Percentiles rank a stretch among this genome's conserved stretches.
Conservation (phyloP, 2,113 vertebrate species). For the Catharus fuscescens region DNA sequence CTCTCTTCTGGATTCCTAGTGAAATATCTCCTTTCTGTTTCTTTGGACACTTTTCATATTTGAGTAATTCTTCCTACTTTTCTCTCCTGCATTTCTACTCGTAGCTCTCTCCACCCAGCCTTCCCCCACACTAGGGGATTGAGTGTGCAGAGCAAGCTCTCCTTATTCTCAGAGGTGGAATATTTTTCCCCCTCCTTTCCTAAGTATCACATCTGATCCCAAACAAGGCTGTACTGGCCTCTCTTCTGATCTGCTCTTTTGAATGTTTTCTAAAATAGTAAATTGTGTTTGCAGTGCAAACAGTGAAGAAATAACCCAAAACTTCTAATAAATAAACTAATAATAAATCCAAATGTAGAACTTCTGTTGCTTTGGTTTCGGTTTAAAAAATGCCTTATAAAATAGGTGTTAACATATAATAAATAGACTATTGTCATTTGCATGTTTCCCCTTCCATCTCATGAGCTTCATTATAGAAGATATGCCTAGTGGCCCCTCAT, state of each 20-base stretch:
- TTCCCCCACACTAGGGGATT: fast-evolving
- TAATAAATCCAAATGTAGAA: neutral
- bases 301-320: neutral
- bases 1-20: neutral
- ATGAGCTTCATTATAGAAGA: neutral
- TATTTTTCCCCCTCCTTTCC: fast-evolving
- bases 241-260: neutral
- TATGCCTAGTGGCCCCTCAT: neutral
- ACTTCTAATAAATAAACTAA: neutral
- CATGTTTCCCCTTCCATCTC: neutral
- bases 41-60: neutral
- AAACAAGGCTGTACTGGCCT: neutral
- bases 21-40: neutral
- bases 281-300: neutral
- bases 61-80: neutral
- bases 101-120: fast-evolving
- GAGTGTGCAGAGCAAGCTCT: neutral
- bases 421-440: neutral
- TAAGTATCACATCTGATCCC: neutral
- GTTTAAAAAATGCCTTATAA: neutral
- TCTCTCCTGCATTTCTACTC: neutral
- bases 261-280: neutral
- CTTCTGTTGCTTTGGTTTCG: neutral
- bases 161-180: neutral
- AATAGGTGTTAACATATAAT: neutral